A percentile compares a stretch with the other conserved stretches of the same genome.
phyloP scores from a whole-genome alignment of 2,113 vertebrate genomes.

The Chiloscyllium plagiosum region DNA sequence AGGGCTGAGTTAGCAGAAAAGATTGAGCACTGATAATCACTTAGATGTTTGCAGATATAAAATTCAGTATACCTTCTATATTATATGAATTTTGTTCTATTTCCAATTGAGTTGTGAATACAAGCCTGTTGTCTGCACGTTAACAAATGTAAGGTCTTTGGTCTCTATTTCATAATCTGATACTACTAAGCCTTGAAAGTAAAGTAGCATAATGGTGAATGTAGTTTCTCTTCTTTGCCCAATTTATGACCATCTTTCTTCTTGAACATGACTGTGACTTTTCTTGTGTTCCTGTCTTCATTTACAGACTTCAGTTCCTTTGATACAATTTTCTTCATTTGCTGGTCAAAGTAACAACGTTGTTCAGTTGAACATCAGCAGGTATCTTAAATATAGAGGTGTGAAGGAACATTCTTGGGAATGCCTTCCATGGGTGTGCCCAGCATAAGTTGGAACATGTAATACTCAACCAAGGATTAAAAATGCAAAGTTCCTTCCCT shows the following conservation, averaged over 20 bases:
- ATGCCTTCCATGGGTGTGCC: not conserved
- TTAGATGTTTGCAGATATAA: not conserved
- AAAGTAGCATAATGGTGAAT: not conserved
- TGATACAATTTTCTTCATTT: not conserved
- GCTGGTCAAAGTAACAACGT: not conserved
- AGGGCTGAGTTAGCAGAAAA: not conserved
- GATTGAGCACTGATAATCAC: not conserved
- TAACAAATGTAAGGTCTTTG: not conserved
- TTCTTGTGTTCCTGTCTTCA: not conserved
- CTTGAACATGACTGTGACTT: not conserved
- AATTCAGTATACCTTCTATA: not conserved
- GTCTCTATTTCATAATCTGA: not conserved
- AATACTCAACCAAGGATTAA: not conserved
- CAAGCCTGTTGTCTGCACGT: not conserved
- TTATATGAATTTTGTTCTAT: not conserved
- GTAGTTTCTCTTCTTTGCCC: not conserved
- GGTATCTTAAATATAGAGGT: not conserved
- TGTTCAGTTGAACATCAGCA: not conserved
- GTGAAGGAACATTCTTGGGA: not conserved
- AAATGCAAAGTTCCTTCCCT: not conserved
- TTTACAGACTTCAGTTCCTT: not conserved
- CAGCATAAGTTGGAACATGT: not conserved
- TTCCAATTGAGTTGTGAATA: not conserved
- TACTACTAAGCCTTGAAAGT: not conserved
- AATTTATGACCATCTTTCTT: not conserved